These are phyloP conservation scores for Diacarnus erythraeanus DNA, from an alignment of 37 sponge, comb jelly and placozoan species.

Conservation along the genomic window DNA sequence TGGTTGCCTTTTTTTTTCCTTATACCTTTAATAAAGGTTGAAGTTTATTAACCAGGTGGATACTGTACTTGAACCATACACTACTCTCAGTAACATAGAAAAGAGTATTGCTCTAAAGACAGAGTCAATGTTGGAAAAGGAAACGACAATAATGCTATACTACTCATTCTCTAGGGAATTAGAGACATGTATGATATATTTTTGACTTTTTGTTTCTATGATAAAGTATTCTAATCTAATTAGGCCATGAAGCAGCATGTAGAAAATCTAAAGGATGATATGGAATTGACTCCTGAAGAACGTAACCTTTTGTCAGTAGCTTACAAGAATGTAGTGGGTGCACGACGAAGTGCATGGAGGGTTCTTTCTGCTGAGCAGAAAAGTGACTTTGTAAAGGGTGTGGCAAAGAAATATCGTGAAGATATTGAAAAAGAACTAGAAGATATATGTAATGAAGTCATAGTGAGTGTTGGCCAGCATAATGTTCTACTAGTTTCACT, in stretches of 20 bases:
- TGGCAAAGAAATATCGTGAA: constrained; percentile 70
- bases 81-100: no score
- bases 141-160: no score
- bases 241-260: constrained; percentile 25
- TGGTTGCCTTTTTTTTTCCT: no score
- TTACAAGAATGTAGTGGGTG: constrained; percentile 86
- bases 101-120: no score
- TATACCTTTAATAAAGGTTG: no score
- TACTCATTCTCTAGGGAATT: no score
- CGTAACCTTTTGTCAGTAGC: constrained; percentile 85
- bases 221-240: no score
- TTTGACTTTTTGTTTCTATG: not conserved
- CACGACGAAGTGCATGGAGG: constrained; percentile 76
- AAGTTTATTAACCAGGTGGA: no score
- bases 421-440: constrained; percentile 79
- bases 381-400: constrained; percentile 13
- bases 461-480: constrained; percentile 17
- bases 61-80: no score
- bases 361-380: constrained; percentile 68
- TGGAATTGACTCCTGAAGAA: constrained; percentile 27
- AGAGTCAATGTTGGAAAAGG: no score
- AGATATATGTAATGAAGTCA: constrained; percentile 52
- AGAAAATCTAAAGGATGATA: constrained; percentile 8
- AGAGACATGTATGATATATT: not conserved
- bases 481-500: no score